These are phyloP conservation scores for Melanostigma gelatinosum DNA, from an alignment of 2,113 vertebrate genomes.

Conservation along the genomic window DNA sequence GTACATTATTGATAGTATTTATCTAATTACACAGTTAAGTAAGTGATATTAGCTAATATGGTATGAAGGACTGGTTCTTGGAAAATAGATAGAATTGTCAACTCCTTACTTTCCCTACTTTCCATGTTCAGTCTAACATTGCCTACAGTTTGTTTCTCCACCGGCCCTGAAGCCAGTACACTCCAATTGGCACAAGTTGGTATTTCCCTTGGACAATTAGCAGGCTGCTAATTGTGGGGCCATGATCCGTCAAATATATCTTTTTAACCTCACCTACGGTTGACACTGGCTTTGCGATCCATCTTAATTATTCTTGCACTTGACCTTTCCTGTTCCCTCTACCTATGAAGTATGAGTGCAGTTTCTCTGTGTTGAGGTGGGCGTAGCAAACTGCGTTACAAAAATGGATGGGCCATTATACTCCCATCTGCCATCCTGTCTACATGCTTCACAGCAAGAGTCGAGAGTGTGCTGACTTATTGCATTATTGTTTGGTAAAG, in stretches of 20 bases:
- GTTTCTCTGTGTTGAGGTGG: background rate
- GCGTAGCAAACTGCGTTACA: background rate
- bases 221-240: background rate
- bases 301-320: constrained; percentile 8
- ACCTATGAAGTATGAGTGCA: background rate
- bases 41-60: background rate
- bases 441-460: background rate
- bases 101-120: too few species aligned
- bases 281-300: background rate
- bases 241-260: background rate
- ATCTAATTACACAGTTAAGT: background rate
- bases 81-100: too few species aligned
- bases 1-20: background rate
- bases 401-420: constrained; percentile 23
- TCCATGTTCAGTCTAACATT: too few species aligned
- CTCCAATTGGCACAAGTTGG: background rate
- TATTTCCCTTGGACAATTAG: background rate
- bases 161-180: background rate
- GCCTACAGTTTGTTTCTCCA: background rate
- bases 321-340: background rate
- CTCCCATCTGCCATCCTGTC: constrained; percentile 16
- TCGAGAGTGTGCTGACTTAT: background rate
- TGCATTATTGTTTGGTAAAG: background rate
- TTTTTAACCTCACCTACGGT: background rate
- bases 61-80: background rate